Evolutionary conservation across 1,140 invertebrate genomes (phyloP).

Genomic region (Dendroctonus valens): DNA sequence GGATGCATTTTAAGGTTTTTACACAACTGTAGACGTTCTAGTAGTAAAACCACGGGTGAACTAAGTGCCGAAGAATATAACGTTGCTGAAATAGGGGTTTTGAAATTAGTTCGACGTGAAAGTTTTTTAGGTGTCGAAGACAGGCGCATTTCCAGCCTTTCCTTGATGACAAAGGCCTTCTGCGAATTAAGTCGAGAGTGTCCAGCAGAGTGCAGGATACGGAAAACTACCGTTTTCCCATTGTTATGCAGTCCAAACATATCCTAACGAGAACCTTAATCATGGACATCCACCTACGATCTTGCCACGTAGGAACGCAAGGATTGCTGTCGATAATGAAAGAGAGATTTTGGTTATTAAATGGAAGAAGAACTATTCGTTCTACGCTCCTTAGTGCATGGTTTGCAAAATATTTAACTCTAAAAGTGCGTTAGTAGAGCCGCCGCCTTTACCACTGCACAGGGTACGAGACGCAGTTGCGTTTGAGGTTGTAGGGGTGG

Average conservation of each 20-base stretch:
- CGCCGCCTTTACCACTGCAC: constrained; percentile 39
- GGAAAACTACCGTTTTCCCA: constrained; percentile 37
- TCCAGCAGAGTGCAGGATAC: constrained; percentile 33
- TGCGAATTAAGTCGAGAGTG: constrained; percentile 35
- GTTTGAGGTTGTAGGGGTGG: constrained; percentile 43
- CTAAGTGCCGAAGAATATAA: too few relatives aligned
- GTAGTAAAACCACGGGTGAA: too few relatives aligned
- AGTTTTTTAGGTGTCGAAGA: too few relatives aligned
- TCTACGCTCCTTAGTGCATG: constrained; percentile 7
- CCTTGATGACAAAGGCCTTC: too few relatives aligned
- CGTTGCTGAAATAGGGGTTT: too few relatives aligned
- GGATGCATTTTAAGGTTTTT: too few relatives aligned
- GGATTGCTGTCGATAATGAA: constrained; percentile 16
- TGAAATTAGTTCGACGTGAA: too few relatives aligned
- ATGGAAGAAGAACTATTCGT: constrained; percentile 12
- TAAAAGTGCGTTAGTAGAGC: constrained; percentile 34
- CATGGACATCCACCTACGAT: constrained; percentile 6
- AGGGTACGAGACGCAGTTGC: constrained; percentile 35
- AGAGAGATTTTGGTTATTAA: constrained; percentile 27
- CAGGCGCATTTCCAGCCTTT: too few relatives aligned
- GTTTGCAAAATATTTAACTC: constrained; percentile 24
- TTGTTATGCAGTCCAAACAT: constrained; percentile 39
- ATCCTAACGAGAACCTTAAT: constrained; percentile 20
- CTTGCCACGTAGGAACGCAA: constrained; percentile 24
- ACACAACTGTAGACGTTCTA: too few relatives aligned